Evolutionary conservation across 2,888 invertebrate species (phyloP).

Genomic region (Odontocerum albicorne): DNA sequence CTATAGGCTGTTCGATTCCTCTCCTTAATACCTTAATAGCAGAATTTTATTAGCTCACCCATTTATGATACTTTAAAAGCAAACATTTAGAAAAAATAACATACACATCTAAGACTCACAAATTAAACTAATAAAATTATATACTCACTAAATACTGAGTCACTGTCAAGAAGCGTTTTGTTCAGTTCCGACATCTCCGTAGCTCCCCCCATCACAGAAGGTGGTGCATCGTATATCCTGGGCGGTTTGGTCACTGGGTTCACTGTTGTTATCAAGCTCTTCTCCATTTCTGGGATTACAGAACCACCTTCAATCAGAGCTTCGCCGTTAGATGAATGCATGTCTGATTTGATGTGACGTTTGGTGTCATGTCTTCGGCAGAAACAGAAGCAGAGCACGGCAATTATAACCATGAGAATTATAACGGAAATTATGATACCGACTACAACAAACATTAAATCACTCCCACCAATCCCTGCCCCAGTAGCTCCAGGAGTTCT

Average conservation of each 20-base stretch:
- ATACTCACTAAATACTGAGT: slow-evolving; percentile 75
- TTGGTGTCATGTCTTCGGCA: slow-evolving; percentile 56
- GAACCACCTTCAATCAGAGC: slow-evolving; percentile 75
- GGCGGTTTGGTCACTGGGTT: slow-evolving; percentile 86
- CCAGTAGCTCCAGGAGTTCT: slow-evolving; percentile 46
- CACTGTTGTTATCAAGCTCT: slow-evolving; percentile 79
- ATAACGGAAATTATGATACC: slow-evolving; percentile 54
- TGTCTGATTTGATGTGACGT: slow-evolving; percentile 61
- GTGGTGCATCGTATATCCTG: slow-evolving; percentile 72
- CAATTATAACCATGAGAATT: slow-evolving; percentile 55
- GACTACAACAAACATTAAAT: slow-evolving; percentile 58
- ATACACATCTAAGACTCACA: no score
- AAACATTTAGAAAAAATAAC: no score
- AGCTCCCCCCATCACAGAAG: slow-evolving; percentile 69
- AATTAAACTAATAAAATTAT: not conserved
- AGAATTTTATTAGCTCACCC: no score
- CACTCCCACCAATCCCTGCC: slow-evolving; percentile 53
- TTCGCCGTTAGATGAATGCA: slow-evolving; percentile 64
- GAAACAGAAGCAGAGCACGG: slow-evolving; percentile 60
- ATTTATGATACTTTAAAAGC: no score
- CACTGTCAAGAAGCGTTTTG: slow-evolving; percentile 77
- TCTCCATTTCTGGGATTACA: slow-evolving; percentile 81
- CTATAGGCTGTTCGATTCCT: no score
- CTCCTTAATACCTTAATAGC: no score
- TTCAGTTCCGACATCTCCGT: slow-evolving; percentile 84